Percentiles rank a stretch among this genome's conserved stretches.
phyloP scores from a whole-genome alignment of 2,888 invertebrate genomes.

The Drosophila niveifrons region DNA sequence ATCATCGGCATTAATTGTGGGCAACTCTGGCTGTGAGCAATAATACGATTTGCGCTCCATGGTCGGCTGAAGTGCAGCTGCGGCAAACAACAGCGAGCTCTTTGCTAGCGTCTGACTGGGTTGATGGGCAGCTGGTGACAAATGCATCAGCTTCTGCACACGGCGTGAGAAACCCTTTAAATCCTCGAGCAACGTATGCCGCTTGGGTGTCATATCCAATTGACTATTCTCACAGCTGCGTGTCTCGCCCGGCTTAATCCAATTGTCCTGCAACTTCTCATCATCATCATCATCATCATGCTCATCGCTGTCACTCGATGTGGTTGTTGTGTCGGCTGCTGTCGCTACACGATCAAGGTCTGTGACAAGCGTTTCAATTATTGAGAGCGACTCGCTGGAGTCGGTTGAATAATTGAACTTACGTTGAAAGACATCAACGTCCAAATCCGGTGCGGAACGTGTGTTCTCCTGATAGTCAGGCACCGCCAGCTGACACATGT shows the following conservation, averaged over 20 bases:
- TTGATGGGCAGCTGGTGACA: conserved; percentile 42
- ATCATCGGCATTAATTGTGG: conserved; percentile 30
- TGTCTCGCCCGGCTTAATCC: conserved; percentile 83
- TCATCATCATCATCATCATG: conserved; percentile 45
- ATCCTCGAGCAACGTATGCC: conserved; percentile 78
- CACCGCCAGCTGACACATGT: conserved; percentile 53
- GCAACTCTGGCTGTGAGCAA: conserved; percentile 82
- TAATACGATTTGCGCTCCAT: conserved; percentile 75
- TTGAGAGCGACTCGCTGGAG: conserved; percentile 63
- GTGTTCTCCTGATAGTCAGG: conserved; percentile 71
- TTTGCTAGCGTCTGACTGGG: conserved; percentile 19
- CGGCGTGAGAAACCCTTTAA: conserved; percentile 79
- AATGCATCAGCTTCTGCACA: conserved; percentile 69
- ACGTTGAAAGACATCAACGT: conserved; percentile 56
- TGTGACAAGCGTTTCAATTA: conserved; percentile 55
- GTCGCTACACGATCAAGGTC: conserved; percentile 42
- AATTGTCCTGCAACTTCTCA: conserved; percentile 72
- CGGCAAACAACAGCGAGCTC: conserved; percentile 34
- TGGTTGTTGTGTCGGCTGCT: conserved; percentile 1
- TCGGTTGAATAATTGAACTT: conserved; percentile 67
- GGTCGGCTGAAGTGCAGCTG: conserved; percentile 49
- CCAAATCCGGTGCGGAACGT: conserved; percentile 77
- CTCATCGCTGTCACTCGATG: conserved; percentile 52
- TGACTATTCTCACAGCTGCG: conserved; percentile 81
- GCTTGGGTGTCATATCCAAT: conserved; percentile 62